Evolutionary conservation across 2,113 vertebrate species (phyloP).

Genomic region (Zosterops japonicus): DNA sequence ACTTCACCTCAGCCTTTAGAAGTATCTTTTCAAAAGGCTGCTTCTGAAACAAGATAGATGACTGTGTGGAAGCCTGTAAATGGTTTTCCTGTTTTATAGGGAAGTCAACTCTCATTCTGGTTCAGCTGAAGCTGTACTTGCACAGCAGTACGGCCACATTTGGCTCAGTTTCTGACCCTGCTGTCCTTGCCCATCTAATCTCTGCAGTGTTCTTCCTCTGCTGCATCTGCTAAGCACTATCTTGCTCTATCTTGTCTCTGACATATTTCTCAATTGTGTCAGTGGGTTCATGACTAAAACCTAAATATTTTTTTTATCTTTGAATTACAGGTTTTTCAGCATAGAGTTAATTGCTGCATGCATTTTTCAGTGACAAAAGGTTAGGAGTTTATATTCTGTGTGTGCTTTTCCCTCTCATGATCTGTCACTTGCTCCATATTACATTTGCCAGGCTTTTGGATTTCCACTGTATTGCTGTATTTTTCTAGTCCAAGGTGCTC

Average conservation of each 20-base stretch:
- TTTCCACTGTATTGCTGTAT: neutral
- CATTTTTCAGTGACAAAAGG: neutral
- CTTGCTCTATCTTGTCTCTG: neutral
- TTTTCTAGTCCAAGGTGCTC: neutral
- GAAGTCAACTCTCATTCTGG: neutral
- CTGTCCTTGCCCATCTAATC: neutral
- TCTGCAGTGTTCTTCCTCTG: neutral
- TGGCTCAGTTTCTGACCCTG: fast-evolving
- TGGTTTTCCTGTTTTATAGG: neutral
- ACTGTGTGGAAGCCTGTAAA: neutral
- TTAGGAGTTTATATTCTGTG: neutral
- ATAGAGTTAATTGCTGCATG: neutral
- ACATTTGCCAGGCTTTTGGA: neutral
- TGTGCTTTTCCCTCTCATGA: neutral
- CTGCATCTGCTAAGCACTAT: neutral
- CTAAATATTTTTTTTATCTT: neutral
- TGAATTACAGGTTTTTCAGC: neutral
- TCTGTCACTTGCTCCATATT: neutral
- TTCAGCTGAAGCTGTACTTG: neutral
- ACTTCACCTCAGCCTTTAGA: neutral
- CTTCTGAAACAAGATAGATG: neutral
- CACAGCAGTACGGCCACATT: neutral
- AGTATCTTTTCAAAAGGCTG: neutral
- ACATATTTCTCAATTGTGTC: neutral
- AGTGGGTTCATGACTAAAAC: neutral